Evolutionary conservation across 2,888 invertebrate genomes (phyloP).

Genomic region (Cephus spinipes): DNA sequence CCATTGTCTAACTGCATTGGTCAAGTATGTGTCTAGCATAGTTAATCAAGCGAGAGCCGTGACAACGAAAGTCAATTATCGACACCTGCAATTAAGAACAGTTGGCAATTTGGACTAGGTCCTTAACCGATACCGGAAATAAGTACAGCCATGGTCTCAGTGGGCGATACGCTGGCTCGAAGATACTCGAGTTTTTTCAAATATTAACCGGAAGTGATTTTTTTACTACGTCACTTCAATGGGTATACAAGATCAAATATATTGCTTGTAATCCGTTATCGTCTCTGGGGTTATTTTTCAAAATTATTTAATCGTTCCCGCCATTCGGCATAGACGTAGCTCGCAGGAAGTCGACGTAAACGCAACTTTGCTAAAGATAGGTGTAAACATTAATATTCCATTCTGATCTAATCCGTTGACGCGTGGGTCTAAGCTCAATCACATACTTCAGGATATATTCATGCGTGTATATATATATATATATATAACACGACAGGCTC

Average conservation of each 20-base stretch:
- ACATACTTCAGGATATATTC: neutral
- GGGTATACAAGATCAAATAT: neutral
- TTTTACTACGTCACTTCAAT: neutral
- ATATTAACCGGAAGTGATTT: neutral
- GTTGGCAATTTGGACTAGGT: neutral
- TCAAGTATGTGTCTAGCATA: neutral
- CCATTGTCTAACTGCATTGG: slow-evolving; percentile 6
- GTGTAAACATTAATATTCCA: slow-evolving; percentile 5
- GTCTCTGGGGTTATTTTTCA: neutral
- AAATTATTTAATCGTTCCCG: neutral
- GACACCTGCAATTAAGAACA: slow-evolving; percentile 26
- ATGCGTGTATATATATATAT: neutral
- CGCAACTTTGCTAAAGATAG: slow-evolving; percentile 1
- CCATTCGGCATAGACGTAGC: neutral
- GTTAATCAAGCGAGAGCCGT: neutral
- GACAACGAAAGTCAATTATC: slow-evolving; percentile 22
- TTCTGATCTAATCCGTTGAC: slow-evolving; percentile 3
- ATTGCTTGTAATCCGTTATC: neutral
- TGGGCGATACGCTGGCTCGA: no score
- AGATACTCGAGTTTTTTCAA: neutral
- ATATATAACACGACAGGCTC: neutral
- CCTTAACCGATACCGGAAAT: neutral
- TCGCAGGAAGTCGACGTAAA: neutral
- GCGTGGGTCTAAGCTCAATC: neutral
- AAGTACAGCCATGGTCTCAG: neutral